Evolutionary conservation across 1,140 invertebrate species (phyloP), one percentile per base, ranked within the genome.

Genomic region (Drosophila tani): DNA sequence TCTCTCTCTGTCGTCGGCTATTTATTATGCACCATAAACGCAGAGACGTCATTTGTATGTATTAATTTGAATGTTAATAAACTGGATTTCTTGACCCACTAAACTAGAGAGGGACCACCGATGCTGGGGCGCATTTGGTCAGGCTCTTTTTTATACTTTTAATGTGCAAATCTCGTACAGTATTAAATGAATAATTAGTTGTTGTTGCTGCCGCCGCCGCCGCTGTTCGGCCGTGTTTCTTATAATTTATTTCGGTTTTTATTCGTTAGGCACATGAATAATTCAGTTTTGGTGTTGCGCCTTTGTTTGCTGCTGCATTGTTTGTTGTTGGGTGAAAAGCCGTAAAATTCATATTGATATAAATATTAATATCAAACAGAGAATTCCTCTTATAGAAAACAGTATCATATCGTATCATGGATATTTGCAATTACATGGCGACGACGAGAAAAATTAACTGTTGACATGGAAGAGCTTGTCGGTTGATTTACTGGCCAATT

Each of bases 31-130:
- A 81, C 67, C 69, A 81, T 84, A 83, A 83, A 83, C 75, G 66
- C 75, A 74, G 64, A 77, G 83, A 80, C 85, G 70, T 90, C 85
- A 88, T 90, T 90, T 81, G 81, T 86, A 81, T 76, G 82, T 91
- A 79, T 91, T 86, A 87, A 91, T 91, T 91, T 91, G 77, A 90
- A 83, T 91, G 73, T 83, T 91, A 80, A 91, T 91, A 86, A 91
- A 91, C 91, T 91, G 81, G 91, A 91, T 87, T 91, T 80, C 79
- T 91, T 91, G 91, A 91, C 90, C 91, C 79, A 91, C 80, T 91
- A 83, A 91, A 91, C 88, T 81, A 91, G 81, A 73, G 85, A 85
- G 64, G 50, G 74, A 77, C 75, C 75, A 78, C 71, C 53, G 64
- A 77, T 69, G 75, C 75, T 74, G 69, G n/a, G 65, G 66, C 75